These are phyloP conservation scores for Dipodomys stephensi DNA, from an alignment of 2,113 vertebrate genomes.

Conservation along the genomic window DNA sequence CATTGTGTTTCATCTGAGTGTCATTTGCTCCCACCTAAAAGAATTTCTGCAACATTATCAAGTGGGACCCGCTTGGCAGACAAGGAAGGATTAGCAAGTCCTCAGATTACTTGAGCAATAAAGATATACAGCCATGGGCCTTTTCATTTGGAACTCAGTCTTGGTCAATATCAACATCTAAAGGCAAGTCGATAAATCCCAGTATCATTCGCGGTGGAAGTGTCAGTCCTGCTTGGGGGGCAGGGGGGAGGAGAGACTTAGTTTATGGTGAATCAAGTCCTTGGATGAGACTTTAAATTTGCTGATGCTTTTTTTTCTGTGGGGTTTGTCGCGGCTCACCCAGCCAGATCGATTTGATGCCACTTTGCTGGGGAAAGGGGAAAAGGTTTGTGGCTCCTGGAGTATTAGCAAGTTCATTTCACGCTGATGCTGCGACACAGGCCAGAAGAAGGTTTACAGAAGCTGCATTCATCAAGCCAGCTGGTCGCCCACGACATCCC, in stretches of 20 bases:
- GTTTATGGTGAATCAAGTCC: conserved; percentile 79
- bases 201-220: conserved; percentile 58
- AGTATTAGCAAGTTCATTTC: conserved; percentile 80
- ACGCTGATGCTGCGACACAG: conserved; percentile 62
- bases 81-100: conserved; percentile 70
- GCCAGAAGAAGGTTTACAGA: conserved; percentile 63
- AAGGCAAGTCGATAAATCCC: conserved; percentile 74
- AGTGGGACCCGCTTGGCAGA: conserved; percentile 62
- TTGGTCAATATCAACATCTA: conserved; percentile 79
- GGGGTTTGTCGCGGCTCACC: conserved; percentile 64
- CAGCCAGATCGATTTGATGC: conserved; percentile 68
- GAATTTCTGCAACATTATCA: conserved; percentile 66
- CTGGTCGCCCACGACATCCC: conserved; percentile 42
- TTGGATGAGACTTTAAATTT: conserved; percentile 68
- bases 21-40: conserved; percentile 60
- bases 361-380: conserved; percentile 39
- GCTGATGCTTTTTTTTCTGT: conserved; percentile 64
- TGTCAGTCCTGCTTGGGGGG: conserved; percentile 42
- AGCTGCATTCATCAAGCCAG: conserved; percentile 57
- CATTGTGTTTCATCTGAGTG: conserved; percentile 48
- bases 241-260: conserved; percentile 31
- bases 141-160: conserved; percentile 76
- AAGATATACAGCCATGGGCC: conserved; percentile 73
- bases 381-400: conserved; percentile 71
- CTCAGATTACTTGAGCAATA: conserved; percentile 71